A percentile compares a stretch with the other conserved stretches of the same genome.
phyloP scores from a whole-genome alignment of 2,888 invertebrate genomes.

The Amphipyra berbera region DNA sequence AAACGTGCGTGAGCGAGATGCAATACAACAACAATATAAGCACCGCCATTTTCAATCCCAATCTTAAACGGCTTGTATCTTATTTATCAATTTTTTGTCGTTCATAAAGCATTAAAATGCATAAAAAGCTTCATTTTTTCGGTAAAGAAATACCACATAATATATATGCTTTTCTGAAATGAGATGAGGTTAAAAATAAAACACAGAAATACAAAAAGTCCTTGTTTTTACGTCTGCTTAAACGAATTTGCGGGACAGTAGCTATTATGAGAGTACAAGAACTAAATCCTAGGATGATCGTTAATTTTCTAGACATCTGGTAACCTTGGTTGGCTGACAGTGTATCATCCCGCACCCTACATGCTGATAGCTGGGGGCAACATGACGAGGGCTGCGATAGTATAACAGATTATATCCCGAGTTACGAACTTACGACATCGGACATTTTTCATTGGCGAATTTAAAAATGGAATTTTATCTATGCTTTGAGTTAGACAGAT shows the following conservation, averaged over 20 bases:
- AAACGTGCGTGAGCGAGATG: too few species aligned
- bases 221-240: slow-evolving; percentile 3
- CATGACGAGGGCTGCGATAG: slow-evolving; percentile 61
- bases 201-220: slow-evolving; percentile 27
- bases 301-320: slow-evolving; percentile 26
- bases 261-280: slow-evolving; percentile 32
- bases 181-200: slow-evolving; percentile 31
- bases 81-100: too few species aligned
- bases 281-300: slow-evolving; percentile 37
- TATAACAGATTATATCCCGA: slow-evolving; percentile 64
- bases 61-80: too few species aligned
- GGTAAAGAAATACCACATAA: too few species aligned
- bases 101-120: too few species aligned
- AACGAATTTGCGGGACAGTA: slow-evolving; percentile 40
- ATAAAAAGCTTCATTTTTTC: too few species aligned
- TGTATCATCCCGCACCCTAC: slow-evolving; percentile 53
- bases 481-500: slow-evolving; percentile 1
- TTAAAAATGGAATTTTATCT: slow-evolving; percentile 29
- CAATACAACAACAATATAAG: too few species aligned
- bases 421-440: slow-evolving; percentile 56
- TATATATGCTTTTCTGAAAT: background rate
- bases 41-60: too few species aligned
- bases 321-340: slow-evolving; percentile 47
- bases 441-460: slow-evolving; percentile 38
- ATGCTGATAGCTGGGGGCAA: slow-evolving; percentile 53